These are phyloP conservation scores for Heliconius charithonia DNA, from an alignment of 2,888 invertebrate genomes.

Conservation along the genomic window DNA sequence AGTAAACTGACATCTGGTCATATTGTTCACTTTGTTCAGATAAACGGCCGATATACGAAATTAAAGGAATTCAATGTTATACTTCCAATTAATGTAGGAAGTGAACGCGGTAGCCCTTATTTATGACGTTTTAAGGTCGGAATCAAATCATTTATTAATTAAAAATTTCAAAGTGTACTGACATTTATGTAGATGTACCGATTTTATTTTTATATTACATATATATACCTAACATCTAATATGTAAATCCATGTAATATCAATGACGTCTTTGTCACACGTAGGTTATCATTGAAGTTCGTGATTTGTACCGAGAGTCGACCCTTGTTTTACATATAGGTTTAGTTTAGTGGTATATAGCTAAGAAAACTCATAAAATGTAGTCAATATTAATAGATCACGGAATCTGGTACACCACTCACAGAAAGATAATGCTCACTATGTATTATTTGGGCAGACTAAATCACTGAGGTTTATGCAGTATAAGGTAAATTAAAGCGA, in stretches of 20 bases:
- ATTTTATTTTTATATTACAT: not conserved
- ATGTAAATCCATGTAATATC: constrained; percentile 28
- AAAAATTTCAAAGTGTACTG: not conserved
- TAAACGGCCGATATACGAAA: not conserved
- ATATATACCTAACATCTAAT: constrained; percentile 18
- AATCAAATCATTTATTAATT: not conserved
- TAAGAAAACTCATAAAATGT: constrained; percentile 29
- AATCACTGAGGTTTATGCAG: not conserved
- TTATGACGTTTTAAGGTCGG: constrained; percentile 21
- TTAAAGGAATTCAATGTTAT: not conserved
- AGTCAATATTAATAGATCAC: constrained; percentile 25
- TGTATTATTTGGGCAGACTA: not conserved
- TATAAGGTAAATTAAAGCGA: not conserved
- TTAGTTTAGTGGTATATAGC: constrained; percentile 34
- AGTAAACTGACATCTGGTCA: constrained; percentile 38
- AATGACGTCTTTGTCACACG: constrained; percentile 50
- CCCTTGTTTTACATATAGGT: constrained; percentile 43
- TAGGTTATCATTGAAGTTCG: constrained; percentile 50
- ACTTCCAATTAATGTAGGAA: constrained; percentile 15
- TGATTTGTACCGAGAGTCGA: constrained; percentile 49
- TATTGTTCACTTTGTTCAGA: constrained; percentile 26
- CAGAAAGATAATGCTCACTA: constrained; percentile 24
- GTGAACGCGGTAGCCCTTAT: not conserved
- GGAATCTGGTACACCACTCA: constrained; percentile 10
- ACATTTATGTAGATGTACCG: not conserved